A percentile compares a stretch with the other conserved stretches of the same genome.
These are phyloP conservation scores for Prinia subflava DNA, from an alignment of 2,113 vertebrate species.

Conservation along the genomic window DNA sequence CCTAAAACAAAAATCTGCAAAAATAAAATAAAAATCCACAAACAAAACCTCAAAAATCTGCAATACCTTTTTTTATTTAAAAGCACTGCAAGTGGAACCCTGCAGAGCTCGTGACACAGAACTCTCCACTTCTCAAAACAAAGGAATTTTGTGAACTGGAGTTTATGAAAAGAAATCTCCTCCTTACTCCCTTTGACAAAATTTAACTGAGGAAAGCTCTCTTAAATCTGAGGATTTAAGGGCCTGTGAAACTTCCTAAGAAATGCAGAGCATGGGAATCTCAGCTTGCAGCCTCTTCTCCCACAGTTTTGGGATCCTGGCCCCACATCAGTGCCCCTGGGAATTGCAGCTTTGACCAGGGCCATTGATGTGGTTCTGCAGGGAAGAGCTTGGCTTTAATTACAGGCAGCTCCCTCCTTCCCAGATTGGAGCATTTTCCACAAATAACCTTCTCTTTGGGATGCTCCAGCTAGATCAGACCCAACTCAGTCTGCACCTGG, in stretches of 20 bases:
- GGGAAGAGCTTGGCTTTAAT: neutral
- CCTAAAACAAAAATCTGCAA: neutral
- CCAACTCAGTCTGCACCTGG: neutral
- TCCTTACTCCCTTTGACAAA: neutral
- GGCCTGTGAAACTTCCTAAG: neutral
- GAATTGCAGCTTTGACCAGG: neutral
- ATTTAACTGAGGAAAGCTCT: neutral
- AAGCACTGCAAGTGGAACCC: neutral
- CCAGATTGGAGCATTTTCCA: neutral
- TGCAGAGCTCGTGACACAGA: neutral
- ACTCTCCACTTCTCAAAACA: neutral
- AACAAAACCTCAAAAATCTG: no score
- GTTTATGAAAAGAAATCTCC: no score
- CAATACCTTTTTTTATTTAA: neutral
- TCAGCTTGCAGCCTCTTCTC: no score
- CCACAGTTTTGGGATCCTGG: no score
- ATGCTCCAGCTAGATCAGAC: neutral
- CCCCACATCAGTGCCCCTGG: neutral
- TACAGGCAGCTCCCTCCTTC: neutral
- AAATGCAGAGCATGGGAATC: no score
- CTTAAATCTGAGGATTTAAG: neutral
- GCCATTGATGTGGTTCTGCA: neutral
- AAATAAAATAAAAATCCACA: neutral
- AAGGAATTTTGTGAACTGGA: neutral
- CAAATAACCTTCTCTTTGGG: neutral